These are phyloP conservation scores for Parelbella ahira DNA, from an alignment of 2,888 invertebrate species.

Conservation along the genomic window DNA sequence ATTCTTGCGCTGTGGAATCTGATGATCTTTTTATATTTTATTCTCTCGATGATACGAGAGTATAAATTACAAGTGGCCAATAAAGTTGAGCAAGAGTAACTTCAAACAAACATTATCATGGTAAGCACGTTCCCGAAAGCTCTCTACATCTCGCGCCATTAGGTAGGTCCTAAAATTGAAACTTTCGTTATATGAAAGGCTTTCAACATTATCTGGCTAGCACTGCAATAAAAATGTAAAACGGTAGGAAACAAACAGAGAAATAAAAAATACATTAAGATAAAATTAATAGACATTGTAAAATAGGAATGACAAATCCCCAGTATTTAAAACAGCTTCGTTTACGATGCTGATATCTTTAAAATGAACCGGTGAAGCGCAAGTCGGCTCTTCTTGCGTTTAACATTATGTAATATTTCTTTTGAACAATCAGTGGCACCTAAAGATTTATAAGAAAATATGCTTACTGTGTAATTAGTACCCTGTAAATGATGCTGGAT, in stretches of 20 bases:
- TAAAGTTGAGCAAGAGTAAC: no score
- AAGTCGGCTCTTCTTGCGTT: constrained; percentile 5
- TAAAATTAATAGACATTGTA: constrained; percentile 59
- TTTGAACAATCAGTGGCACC: background rate
- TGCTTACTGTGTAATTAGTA: no score
- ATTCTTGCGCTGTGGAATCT: background rate
- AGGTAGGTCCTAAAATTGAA: constrained; percentile 41
- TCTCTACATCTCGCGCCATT: constrained; percentile 34
- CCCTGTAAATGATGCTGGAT: no score
- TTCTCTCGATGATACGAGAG: no score
- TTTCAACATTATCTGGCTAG: constrained; percentile 41
- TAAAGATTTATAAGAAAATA: no score
- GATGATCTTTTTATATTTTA: no score
- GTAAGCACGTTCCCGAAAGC: constrained; percentile 6
- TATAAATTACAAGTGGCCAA: no score
- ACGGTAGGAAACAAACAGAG: constrained; percentile 55
- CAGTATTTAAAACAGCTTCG: constrained; percentile 37
- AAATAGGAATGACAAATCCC: constrained; percentile 48
- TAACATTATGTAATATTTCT: background rate
- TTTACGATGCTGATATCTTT: constrained; percentile 43
- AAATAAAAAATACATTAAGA: constrained; percentile 60
- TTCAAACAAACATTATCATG: constrained; percentile 9
- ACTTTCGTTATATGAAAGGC: constrained; percentile 37
- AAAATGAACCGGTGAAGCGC: constrained; percentile 37
- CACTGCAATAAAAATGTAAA: constrained; percentile 53